Percentiles rank a stretch among this genome's conserved stretches.
Evolutionary conservation across 2,797 vertebrate species (phyloP).

Genomic region (Xiphophorus birchmanni): DNA sequence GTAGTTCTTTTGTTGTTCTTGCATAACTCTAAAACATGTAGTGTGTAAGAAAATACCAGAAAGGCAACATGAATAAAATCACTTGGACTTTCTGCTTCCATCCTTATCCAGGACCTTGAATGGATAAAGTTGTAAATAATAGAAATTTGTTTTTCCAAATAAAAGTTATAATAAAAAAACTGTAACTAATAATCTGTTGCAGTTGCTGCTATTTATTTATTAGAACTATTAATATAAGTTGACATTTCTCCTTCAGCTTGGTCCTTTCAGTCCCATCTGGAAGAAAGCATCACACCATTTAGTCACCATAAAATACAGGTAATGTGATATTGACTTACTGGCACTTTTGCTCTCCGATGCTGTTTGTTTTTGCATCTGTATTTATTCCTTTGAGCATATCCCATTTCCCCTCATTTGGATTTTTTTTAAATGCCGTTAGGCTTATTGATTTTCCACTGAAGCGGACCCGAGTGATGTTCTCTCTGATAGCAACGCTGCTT

Average conservation of each 20-base stretch:
- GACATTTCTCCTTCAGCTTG: neutral
- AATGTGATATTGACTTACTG: conserved; percentile 2
- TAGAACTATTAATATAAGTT: neutral
- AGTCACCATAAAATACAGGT: neutral
- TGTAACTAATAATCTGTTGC: neutral
- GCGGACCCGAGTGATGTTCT: neutral
- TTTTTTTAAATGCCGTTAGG: neutral
- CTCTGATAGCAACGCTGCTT: neutral
- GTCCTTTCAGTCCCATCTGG: conserved; percentile 1
- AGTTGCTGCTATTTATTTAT: neutral
- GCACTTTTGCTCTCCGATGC: neutral
- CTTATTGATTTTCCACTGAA: neutral
- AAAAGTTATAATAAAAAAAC: no score
- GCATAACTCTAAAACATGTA: neutral
- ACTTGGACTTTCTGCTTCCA: no score
- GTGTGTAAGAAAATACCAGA: neutral
- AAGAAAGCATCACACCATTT: neutral
- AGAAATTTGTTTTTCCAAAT: no score
- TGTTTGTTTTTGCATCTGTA: conserved; percentile 15
- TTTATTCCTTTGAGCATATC: conserved; percentile 8
- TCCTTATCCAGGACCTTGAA: no score
- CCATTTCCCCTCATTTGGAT: conserved; percentile 1
- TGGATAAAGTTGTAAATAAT: no score
- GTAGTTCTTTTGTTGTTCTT: neutral
- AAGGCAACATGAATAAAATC: no score